phyloP scores from a whole-genome alignment of 2,113 vertebrate species.

The Paracanthobrama guichenoti region DNA sequence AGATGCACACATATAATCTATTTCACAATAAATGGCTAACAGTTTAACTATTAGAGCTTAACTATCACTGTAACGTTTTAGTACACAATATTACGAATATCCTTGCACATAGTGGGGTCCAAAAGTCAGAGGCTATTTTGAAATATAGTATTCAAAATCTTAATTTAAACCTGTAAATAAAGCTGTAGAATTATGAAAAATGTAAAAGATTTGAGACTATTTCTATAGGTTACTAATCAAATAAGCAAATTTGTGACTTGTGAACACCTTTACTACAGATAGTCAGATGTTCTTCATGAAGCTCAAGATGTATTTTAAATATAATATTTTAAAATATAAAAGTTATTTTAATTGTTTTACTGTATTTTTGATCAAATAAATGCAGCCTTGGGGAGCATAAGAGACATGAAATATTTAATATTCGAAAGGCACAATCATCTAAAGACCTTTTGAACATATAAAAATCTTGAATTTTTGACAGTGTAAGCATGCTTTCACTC shows the following conservation, averaged over 20 bases:
- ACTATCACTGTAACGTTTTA: not conserved
- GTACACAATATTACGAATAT: not conserved
- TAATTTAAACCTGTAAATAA: not conserved
- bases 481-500: slow-evolving; percentile 34
- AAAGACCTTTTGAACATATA: not conserved
- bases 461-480: not conserved
- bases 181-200: not conserved
- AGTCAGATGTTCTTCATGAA: not conserved
- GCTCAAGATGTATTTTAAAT: not conserved
- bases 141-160: not conserved
- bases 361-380: not conserved
- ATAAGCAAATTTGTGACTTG: not conserved
- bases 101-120: not conserved
- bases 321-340: not conserved
- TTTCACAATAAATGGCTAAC: not conserved
- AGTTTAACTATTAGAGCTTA: not conserved
- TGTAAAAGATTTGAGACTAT: not conserved
- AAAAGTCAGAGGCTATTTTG: not conserved
- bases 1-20: no score
- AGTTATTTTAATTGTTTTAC: not conserved
- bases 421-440: not conserved
- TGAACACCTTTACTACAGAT: not conserved
- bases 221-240: not conserved
- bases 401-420: not conserved
- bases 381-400: not conserved